phyloP scores from a whole-genome alignment of 2,888 invertebrate species.

The Hydriomena furcata region DNA sequence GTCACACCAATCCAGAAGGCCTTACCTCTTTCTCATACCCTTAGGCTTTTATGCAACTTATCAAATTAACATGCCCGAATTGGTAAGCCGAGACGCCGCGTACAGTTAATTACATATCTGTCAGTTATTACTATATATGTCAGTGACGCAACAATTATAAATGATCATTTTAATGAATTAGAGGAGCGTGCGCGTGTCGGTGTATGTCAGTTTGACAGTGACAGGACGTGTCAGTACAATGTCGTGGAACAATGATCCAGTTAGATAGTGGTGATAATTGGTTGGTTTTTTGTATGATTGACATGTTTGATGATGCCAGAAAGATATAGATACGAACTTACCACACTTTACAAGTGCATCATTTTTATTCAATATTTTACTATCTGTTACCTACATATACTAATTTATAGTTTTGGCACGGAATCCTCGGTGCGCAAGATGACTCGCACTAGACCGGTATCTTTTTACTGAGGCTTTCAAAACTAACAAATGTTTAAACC shows the following conservation, averaged over 20 bases:
- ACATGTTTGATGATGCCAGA: too few species aligned
- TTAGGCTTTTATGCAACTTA: slow-evolving; percentile 18
- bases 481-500: too few species aligned
- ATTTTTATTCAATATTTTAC: too few species aligned
- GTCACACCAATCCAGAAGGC: background rate
- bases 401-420: too few species aligned
- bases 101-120: slow-evolving; percentile 19
- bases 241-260: slow-evolving; percentile 11
- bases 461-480: too few species aligned
- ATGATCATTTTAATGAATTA: slow-evolving; percentile 40
- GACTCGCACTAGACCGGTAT: too few species aligned
- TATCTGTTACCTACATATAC: too few species aligned
- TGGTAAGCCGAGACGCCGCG: slow-evolving; percentile 2
- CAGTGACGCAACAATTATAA: slow-evolving; percentile 42
- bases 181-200: slow-evolving; percentile 29
- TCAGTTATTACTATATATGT: slow-evolving; percentile 36
- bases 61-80: slow-evolving; percentile 16
- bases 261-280: slow-evolving; percentile 7
- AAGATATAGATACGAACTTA: too few species aligned
- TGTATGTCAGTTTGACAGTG: slow-evolving; percentile 22
- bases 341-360: too few species aligned
- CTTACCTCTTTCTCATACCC: background rate
- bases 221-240: slow-evolving; percentile 22
- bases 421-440: too few species aligned
- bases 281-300: background rate